Evolutionary conservation across 2,888 invertebrate species (phyloP).

Genomic region (Hypercompe scribonia): DNA sequence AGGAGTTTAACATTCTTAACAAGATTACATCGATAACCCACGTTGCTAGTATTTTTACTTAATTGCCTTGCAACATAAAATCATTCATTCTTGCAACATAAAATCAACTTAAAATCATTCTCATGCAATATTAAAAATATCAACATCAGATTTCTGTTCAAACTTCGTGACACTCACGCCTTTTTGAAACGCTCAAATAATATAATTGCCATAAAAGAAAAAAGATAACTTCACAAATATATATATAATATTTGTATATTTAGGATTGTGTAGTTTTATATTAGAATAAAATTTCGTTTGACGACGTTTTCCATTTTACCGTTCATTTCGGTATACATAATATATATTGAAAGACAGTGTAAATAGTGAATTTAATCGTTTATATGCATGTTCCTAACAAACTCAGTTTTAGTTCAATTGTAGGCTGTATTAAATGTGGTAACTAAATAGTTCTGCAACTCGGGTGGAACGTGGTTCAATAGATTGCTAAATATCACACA

Average conservation of each 20-base stretch:
- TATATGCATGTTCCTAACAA: slow-evolving; percentile 52
- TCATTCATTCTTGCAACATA: not conserved
- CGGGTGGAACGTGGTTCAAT: not conserved
- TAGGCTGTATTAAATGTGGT: slow-evolving; percentile 23
- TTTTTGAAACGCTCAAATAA: slow-evolving; percentile 35
- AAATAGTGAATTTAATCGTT: slow-evolving; percentile 50
- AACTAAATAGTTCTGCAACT: slow-evolving; percentile 13
- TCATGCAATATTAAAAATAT: not conserved
- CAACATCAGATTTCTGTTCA: not conserved
- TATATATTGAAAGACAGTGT: slow-evolving; percentile 43
- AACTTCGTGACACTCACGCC: not conserved
- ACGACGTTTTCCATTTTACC: slow-evolving; percentile 33
- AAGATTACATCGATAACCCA: no score
- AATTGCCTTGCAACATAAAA: not conserved
- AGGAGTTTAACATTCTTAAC: no score
- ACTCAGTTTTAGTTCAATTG: slow-evolving; percentile 40
- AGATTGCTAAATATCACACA: not conserved
- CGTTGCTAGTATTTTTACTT: no score
- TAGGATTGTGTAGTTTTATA: slow-evolving; percentile 24
- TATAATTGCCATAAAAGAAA: slow-evolving; percentile 44
- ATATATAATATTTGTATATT: slow-evolving; percentile 33
- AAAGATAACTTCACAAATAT: slow-evolving; percentile 26
- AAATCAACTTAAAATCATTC: not conserved
- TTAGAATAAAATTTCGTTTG: slow-evolving; percentile 6
- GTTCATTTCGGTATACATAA: slow-evolving; percentile 8